A percentile compares a stretch with the other conserved stretches of the same genome.
These are phyloP conservation scores for Nestor notabilis DNA, from an alignment of 2,113 vertebrate genomes.

Conservation along the genomic window DNA sequence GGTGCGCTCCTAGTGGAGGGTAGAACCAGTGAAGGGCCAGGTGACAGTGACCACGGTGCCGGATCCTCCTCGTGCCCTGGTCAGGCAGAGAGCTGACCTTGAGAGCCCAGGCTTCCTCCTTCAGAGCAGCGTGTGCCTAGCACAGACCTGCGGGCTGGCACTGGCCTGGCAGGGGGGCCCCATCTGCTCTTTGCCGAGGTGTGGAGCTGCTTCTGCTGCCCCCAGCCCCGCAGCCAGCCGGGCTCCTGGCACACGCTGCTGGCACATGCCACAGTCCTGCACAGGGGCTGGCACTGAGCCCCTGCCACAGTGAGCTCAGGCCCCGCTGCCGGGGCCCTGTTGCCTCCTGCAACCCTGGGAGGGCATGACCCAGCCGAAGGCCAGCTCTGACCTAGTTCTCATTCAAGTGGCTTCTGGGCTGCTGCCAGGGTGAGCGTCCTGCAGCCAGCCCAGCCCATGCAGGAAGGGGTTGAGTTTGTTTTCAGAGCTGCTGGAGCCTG, in stretches of 20 bases:
- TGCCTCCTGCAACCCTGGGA: not conserved
- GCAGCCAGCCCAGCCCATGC: not conserved
- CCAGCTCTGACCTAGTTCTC: constrained; percentile 30
- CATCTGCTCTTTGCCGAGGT: constrained; percentile 51
- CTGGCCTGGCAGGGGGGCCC: constrained; percentile 48
- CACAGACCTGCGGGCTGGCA: constrained; percentile 44
- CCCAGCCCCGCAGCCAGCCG: not conserved
- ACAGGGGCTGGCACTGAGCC: not conserved
- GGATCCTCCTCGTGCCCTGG: not conserved
- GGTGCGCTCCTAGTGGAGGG: fast-evolving
- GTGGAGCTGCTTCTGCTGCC: constrained; percentile 27
- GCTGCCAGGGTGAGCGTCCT: not conserved
- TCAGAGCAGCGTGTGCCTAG: constrained; percentile 52
- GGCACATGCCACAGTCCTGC: not conserved
- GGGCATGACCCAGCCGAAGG: not conserved
- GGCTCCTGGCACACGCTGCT: not conserved
- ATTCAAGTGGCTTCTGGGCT: constrained; percentile 6
- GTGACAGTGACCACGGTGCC: not conserved
- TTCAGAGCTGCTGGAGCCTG: not conserved
- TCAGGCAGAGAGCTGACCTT: constrained; percentile 38
- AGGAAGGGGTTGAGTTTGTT: not conserved
- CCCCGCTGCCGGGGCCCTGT: not conserved
- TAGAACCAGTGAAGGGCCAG: fast-evolving
- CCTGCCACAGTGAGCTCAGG: fast-evolving
- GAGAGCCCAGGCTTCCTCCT: constrained; percentile 48